Conservation (phyloP, 2,888 invertebrate genomes). For the Yponomeuta cagnagella region DNA sequence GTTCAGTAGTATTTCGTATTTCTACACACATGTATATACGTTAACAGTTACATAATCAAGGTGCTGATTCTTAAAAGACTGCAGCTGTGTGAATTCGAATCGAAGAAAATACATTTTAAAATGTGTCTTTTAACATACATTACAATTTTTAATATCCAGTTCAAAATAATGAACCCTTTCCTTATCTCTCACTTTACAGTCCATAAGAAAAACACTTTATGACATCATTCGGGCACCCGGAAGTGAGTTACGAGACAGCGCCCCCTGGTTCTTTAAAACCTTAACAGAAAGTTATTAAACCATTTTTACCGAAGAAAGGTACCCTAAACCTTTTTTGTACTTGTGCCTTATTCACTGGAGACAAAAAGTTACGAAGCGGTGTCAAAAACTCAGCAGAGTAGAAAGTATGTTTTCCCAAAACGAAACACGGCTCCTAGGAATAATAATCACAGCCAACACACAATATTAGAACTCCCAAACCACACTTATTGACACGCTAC, state of each 20-base stretch:
- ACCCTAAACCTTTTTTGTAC: background rate
- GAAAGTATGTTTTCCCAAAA: background rate
- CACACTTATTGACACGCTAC: slow-evolving; percentile 42
- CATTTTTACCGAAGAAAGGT: background rate
- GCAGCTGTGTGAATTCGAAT: background rate
- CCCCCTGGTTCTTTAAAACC: background rate
- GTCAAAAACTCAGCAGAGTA: background rate
- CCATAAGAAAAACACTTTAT: background rate
- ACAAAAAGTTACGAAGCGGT: no score
- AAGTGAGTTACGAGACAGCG: slow-evolving; percentile 14
- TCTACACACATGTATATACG: no score
- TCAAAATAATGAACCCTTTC: background rate
- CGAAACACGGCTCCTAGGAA: background rate
- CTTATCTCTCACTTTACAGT: background rate
- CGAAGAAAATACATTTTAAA: background rate
- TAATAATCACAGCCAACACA: slow-evolving; percentile 23
- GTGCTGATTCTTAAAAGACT: no score
- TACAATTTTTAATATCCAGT: background rate
- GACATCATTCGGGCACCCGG: slow-evolving; percentile 21
- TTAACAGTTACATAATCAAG: no score
- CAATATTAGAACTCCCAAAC: slow-evolving; percentile 48
- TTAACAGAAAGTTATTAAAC: background rate
- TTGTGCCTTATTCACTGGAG: no score
- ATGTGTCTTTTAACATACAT: background rate
- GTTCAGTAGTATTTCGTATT: no score